These are phyloP conservation scores for Rhopilema esculentum DNA, from an alignment of 30 jellyfish, hydroid and myxozoan genomes.

Conservation along the genomic window DNA sequence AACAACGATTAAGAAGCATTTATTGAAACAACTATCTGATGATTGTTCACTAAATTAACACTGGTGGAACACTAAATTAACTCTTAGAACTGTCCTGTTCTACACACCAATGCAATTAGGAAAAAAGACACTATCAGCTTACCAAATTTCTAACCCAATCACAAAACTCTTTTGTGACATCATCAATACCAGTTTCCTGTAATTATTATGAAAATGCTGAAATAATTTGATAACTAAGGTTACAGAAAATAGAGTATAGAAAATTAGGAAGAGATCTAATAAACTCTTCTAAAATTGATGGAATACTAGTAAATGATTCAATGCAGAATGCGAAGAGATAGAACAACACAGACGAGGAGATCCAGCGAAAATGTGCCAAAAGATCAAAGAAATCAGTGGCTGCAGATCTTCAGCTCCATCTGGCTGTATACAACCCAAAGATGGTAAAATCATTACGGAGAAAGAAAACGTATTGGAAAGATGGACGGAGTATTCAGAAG, in stretches of 20 bases:
- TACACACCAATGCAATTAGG: too few relatives aligned
- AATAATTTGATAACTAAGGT: background rate
- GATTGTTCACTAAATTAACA: too few relatives aligned
- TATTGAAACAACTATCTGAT: too few relatives aligned
- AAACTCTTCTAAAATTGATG: too few relatives aligned
- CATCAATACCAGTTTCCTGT: conserved; percentile 88
- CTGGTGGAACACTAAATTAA: too few relatives aligned
- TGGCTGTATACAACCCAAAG: background rate
- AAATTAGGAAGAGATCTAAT: too few relatives aligned
- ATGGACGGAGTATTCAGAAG: background rate
- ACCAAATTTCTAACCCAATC: conserved; percentile 95
- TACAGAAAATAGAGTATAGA: background rate
- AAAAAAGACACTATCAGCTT: too few relatives aligned
- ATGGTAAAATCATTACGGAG: background rate
- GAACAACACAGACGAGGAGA: background rate
- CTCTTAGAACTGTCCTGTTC: too few relatives aligned
- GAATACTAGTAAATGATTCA: too few relatives aligned
- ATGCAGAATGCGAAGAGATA: conserved; percentile 8
- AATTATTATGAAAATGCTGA: background rate
- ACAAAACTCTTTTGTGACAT: conserved; percentile 93
- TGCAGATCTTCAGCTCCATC: background rate
- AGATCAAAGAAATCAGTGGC: background rate
- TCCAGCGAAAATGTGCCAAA: background rate
- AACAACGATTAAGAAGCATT: too few relatives aligned
- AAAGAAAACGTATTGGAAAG: background rate